These are phyloP conservation scores for Falco peregrinus DNA, from an alignment of 2,797 vertebrate species.

Conservation along the genomic window DNA sequence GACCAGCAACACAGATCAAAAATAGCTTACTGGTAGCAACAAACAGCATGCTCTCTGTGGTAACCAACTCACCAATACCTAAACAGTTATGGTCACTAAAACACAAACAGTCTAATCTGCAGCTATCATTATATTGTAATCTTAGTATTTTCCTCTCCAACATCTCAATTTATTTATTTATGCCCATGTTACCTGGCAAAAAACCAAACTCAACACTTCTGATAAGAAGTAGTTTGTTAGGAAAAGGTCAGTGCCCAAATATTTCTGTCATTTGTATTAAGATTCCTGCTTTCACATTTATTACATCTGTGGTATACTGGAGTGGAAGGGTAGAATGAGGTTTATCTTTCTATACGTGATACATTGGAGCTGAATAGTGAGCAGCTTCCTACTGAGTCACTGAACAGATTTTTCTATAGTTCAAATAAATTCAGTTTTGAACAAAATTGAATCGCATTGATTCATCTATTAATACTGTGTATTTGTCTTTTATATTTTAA, in stretches of 20 bases:
- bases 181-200: background rate
- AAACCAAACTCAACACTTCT: background rate
- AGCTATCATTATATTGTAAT: background rate
- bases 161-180: background rate
- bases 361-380: background rate
- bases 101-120: background rate
- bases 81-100: background rate
- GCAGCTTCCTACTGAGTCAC: background rate
- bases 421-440: background rate
- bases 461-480: background rate
- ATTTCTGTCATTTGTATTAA: background rate
- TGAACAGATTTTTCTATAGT: background rate
- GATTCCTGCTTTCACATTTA: background rate
- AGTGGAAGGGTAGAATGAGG: background rate
- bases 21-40: background rate
- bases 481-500: background rate
- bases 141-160: background rate
- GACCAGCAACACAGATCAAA: background rate
- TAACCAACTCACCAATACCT: background rate
- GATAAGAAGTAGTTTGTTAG: background rate
- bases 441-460: background rate
- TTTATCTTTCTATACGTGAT: background rate
- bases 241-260: background rate
- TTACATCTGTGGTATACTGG: background rate
- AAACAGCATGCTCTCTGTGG: background rate